Evolutionary conservation across 1,140 invertebrate species (phyloP), one percentile per base, ranked within the genome.

Genomic region (Heliothis subflexa): DNA sequence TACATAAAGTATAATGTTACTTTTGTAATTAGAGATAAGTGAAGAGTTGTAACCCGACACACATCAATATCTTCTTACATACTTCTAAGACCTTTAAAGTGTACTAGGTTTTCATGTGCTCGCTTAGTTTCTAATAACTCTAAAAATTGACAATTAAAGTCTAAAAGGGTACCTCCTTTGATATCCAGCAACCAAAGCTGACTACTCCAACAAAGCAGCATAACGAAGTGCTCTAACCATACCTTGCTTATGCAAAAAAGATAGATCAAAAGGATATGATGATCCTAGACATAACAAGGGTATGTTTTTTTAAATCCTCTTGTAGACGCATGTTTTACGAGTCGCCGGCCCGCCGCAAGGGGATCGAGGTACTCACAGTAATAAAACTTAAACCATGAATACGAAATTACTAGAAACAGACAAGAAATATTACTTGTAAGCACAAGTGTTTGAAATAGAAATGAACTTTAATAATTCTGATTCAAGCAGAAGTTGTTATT

Each of bases 331-430:
- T 47, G 10, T 64, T 64, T 64, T 64, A 45, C 61, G 61, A 64
- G 14, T 64, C 61, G 12, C 33, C 40, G 61, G 18, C 16, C 40
- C 40, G 16, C 40, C 3, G 61, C n/a, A 45, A 47, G 61, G 61
- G 61, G 33, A 14, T 47, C 40, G 59, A 62, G 61, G 33, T 64
- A 64, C n/a, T 18, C 33, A 5, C 16, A 64, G 40, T 18, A 47
- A 40, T 62, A 64, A 64, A 64, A 64, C 40, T 64, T 40, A 64
- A 47, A 12, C n/a, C 40, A 64, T 64, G 40, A 64, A 64, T 64
- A 64, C 28, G n/a, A 64, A 64, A 64, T 64, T 21, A 47, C 11
- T 16, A 64, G 25, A 21, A 10, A 57, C 18, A 57, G 21, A 25
- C 55, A 13, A 64, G 61, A 64, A 47, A 21, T 47, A 64, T 64